phyloP scores from a whole-genome alignment of 2,113 vertebrate genomes.

The Gallinago jamesoni region DNA sequence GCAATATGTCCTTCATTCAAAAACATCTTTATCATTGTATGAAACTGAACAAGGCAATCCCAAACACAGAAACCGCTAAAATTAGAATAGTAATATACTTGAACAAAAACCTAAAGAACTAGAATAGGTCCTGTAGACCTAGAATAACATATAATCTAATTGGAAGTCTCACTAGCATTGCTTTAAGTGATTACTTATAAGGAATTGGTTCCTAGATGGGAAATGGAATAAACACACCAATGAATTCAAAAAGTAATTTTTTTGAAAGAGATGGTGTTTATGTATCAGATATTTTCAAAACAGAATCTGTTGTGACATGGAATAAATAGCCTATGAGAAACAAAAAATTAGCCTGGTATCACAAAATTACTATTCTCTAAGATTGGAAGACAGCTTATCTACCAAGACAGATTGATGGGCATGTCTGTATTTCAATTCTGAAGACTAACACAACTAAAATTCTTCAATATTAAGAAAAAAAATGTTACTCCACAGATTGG shows the following conservation, averaged over 20 bases:
- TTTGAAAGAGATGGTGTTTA: not conserved
- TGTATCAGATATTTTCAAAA: not conserved
- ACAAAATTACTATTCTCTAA: not conserved
- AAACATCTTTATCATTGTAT: not conserved
- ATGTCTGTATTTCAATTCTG: not conserved
- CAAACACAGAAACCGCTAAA: not conserved
- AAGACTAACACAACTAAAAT: not conserved
- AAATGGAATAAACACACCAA: not conserved
- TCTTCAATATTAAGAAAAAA: not conserved
- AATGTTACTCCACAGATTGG: not conserved
- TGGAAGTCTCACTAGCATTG: not conserved
- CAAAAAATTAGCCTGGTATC: not conserved
- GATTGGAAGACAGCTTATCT: rapidly evolving
- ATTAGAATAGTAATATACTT: not conserved
- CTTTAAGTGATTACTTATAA: not conserved
- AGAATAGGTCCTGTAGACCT: not conserved
- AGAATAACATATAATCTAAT: not conserved
- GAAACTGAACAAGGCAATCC: not conserved
- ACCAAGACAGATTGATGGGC: not conserved
- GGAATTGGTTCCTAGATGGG: not conserved
- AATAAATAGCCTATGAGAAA: not conserved
- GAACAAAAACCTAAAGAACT: not conserved
- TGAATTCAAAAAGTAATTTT: not conserved
- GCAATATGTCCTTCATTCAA: not conserved
- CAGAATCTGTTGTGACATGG: not conserved